These are phyloP conservation scores for Cydia strobilella DNA, from an alignment of 1,140 invertebrate genomes.

Conservation along the genomic window DNA sequence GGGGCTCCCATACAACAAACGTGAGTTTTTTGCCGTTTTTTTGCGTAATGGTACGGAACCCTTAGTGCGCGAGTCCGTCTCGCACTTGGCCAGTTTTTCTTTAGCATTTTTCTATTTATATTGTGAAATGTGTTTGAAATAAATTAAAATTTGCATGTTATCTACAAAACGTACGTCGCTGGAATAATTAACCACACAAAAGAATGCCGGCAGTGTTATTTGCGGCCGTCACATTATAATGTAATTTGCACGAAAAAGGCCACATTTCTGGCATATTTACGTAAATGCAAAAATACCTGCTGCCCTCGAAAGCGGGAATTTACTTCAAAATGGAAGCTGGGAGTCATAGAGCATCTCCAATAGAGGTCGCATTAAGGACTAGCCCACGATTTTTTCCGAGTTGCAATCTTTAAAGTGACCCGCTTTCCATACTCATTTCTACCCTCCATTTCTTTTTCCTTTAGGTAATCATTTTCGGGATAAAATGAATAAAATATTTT, in stretches of 20 bases:
- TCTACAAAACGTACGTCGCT: not conserved
- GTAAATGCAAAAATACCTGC: conserved; percentile 2
- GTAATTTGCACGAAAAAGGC: conserved; percentile 17
- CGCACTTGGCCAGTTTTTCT: too few species aligned
- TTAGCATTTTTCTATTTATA: too few species aligned
- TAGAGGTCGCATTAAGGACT: not conserved
- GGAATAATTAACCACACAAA: not conserved
- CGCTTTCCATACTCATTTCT: too few species aligned
- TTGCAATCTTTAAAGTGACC: too few species aligned
- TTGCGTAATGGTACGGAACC: too few species aligned
- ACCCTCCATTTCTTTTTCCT: too few species aligned
- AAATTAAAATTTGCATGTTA: not conserved
- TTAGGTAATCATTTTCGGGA: too few species aligned
- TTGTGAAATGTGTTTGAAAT: not conserved
- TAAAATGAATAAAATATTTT: too few species aligned
- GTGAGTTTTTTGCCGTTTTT: too few species aligned
- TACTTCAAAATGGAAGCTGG: conserved; percentile 18
- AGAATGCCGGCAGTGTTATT: conserved; percentile 9
- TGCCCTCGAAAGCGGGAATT: not conserved
- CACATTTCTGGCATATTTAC: conserved; percentile 14
- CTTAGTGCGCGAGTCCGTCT: too few species aligned
- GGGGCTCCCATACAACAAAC: too few species aligned
- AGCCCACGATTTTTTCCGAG: not conserved
- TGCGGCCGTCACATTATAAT: conserved; percentile 19
- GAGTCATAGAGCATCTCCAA: not conserved